These are phyloP conservation scores for Leptobrachium leishanense DNA, from an alignment of 2,113 vertebrate genomes.

Conservation along the genomic window DNA sequence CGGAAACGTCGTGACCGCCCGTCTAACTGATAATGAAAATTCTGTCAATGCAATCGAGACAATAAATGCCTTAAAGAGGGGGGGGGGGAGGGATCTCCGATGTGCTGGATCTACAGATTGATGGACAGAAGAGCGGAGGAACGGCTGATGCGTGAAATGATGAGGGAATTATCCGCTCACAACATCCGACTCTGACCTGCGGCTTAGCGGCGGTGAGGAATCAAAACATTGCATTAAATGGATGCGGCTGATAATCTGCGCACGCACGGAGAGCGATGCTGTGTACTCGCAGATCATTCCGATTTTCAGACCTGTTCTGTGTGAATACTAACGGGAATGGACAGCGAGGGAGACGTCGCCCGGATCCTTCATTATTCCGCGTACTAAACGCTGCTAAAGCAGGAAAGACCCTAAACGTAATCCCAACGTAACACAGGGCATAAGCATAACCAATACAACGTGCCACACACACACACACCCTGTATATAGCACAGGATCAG, in stretches of 20 bases:
- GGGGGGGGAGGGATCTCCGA: background rate
- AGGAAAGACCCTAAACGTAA: too few species aligned
- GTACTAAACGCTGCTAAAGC: too few species aligned
- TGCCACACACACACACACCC: too few species aligned
- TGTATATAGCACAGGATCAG: too few species aligned
- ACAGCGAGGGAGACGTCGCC: too few species aligned
- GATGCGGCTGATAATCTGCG: background rate
- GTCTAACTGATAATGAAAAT: conserved; percentile 14
- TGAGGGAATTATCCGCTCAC: conserved; percentile 27
- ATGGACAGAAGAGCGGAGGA: conserved; percentile 6
- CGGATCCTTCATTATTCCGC: too few species aligned
- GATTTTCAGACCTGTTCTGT: too few species aligned
- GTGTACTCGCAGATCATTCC: too few species aligned
- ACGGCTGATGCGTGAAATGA: conserved; percentile 29
- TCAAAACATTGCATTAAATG: background rate
- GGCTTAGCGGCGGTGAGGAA: conserved; percentile 11
- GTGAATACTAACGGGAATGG: too few species aligned
- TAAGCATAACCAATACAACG: too few species aligned
- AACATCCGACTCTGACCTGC: conserved; percentile 23
- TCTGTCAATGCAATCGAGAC: conserved; percentile 6
- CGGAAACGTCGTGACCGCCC: conserved; percentile 14
- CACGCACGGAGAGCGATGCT: too few species aligned
- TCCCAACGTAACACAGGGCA: too few species aligned
- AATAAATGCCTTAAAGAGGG: conserved; percentile 15
- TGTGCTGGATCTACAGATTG: conserved; percentile 7